These are phyloP conservation scores for Eurypyga helias DNA, from an alignment of 2,113 vertebrate species.

Conservation along the genomic window DNA sequence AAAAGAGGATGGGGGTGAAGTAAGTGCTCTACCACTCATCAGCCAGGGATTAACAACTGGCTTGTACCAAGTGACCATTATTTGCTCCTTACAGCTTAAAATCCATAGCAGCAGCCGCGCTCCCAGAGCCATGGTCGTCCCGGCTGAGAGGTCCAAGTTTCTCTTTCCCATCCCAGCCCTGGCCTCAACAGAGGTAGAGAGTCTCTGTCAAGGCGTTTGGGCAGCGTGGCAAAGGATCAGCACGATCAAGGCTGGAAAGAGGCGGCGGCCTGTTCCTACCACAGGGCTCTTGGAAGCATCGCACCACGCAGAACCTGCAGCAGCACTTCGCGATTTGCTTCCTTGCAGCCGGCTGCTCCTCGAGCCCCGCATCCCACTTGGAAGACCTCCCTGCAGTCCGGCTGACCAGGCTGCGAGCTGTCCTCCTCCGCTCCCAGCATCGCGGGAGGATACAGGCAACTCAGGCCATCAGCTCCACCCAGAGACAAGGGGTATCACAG, in stretches of 20 bases:
- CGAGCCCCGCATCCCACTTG: rapidly evolving
- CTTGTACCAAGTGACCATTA: not conserved
- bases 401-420: not conserved
- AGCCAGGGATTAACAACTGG: not conserved
- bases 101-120: not conserved
- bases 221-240: not conserved
- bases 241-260: not conserved
- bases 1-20: not conserved
- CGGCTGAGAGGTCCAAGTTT: not conserved
- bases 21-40: not conserved
- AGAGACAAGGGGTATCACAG: not conserved
- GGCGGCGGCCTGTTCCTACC: not conserved
- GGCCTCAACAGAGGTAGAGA: not conserved
- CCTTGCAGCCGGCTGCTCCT: not conserved
- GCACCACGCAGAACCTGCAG: not conserved
- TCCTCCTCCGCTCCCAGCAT: not conserved
- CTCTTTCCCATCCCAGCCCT: not conserved
- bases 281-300: not conserved
- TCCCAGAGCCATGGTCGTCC: not conserved
- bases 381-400: not conserved
- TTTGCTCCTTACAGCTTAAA: not conserved
- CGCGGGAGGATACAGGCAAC: not conserved
- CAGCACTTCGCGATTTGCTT: not conserved
- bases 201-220: not conserved
- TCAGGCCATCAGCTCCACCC: not conserved